phyloP scores from a whole-genome alignment of 2,113 vertebrate genomes.

The Limnothrissa miodon region DNA sequence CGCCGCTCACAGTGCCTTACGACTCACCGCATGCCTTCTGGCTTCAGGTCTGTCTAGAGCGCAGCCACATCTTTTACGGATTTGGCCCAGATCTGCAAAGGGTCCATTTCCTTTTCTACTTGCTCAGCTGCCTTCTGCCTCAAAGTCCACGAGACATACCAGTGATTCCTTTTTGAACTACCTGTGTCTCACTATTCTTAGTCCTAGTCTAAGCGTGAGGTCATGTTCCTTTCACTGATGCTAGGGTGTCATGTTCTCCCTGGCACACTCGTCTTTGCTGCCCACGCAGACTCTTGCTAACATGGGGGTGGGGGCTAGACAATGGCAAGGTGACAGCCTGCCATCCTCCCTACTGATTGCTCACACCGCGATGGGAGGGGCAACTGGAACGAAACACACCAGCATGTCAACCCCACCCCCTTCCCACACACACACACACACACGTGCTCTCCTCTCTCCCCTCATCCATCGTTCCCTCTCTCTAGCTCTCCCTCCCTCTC shows the following conservation, averaged over 20 bases:
- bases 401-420: constrained; percentile 18
- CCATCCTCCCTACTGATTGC: constrained; percentile 39
- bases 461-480: constrained; percentile 34
- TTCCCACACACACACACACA: too few species aligned
- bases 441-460: not conserved
- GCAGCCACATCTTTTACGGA: not conserved
- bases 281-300: constrained; percentile 40
- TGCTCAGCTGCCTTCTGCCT: not conserved
- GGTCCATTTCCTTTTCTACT: not conserved
- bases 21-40: not conserved
- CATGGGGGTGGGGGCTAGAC: constrained; percentile 32
- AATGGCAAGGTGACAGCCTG: constrained; percentile 46
- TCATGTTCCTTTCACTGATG: constrained; percentile 1
- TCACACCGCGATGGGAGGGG: constrained; percentile 42
- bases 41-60: not conserved
- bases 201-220: constrained; percentile 10
- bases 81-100: not conserved
- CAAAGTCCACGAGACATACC: not conserved
- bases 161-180: not conserved
- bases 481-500: not conserved
- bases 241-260: constrained; percentile 34
- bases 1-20: too few species aligned
- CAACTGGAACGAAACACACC: constrained; percentile 26
- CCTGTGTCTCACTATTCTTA: constrained; percentile 9
- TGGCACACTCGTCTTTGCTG: not conserved